Conservation (phyloP, 2,888 invertebrate genomes). For the Eupeodes latifasciatus region DNA sequence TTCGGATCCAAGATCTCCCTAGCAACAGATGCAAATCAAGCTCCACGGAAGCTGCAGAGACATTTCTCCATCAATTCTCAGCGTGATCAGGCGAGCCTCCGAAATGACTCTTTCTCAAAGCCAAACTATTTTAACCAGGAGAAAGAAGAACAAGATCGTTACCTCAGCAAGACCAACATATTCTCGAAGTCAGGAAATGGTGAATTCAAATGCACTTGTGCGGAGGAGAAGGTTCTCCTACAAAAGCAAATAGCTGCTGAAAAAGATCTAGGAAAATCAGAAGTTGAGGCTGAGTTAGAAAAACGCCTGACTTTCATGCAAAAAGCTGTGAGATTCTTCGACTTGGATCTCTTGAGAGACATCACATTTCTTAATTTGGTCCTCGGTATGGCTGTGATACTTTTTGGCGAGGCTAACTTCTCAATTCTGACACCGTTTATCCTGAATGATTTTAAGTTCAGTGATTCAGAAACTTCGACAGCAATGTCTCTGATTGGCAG, state of each 20-base stretch:
- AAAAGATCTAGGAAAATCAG: conserved; percentile 69
- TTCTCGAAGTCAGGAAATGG: conserved; percentile 80
- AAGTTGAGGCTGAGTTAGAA: conserved; percentile 81
- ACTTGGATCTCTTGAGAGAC: conserved; percentile 88
- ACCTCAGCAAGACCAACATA: conserved; percentile 81
- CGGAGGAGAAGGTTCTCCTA: conserved; percentile 81
- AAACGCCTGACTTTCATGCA: conserved; percentile 84
- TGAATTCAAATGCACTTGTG: conserved; percentile 80
- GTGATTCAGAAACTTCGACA: conserved; percentile 86
- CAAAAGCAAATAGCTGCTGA: conserved; percentile 77
- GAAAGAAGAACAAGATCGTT: conserved; percentile 84
- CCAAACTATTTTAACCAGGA: conserved; percentile 87
- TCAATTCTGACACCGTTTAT: conserved; percentile 90
- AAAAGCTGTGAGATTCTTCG: conserved; percentile 88
- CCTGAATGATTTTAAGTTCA: conserved; percentile 87
- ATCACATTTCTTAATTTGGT: conserved; percentile 89
- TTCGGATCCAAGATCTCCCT: conserved; percentile 82
- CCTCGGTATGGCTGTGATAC: conserved; percentile 89
- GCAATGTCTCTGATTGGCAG: conserved; percentile 89
- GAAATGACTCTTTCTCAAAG: conserved; percentile 72
- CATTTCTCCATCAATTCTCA: conserved; percentile 57
- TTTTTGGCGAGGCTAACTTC: conserved; percentile 90
- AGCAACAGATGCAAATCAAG: conserved; percentile 77
- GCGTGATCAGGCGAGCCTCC: conserved; percentile 10
- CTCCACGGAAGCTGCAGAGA: conserved; percentile 64